These are phyloP conservation scores for Tuberolachnus salignus DNA, from an alignment of 2,888 invertebrate genomes.

Conservation along the genomic window DNA sequence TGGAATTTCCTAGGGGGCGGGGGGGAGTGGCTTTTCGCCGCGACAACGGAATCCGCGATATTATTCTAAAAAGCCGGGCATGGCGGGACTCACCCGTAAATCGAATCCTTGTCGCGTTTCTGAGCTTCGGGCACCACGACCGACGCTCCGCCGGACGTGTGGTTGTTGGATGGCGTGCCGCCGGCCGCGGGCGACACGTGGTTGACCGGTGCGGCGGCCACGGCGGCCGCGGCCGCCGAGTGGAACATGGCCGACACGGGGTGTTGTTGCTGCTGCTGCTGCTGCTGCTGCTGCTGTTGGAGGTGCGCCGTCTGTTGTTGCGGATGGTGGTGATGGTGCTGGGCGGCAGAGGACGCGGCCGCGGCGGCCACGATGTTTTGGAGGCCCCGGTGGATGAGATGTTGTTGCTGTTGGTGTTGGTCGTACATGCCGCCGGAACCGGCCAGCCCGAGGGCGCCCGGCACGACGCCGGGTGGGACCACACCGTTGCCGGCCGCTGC, in stretches of 20 bases:
- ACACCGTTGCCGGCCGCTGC: conserved; percentile 53
- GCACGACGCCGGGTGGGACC: conserved; percentile 66
- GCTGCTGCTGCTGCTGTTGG: conserved; percentile 62
- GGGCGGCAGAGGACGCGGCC: conserved; percentile 63
- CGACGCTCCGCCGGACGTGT: conserved; percentile 65
- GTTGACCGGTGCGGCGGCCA: conserved; percentile 59
- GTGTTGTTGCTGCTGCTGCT: conserved; percentile 62
- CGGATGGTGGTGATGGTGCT: conserved; percentile 62
- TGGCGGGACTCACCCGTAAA: conserved; percentile 88
- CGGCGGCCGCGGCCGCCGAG: conserved; percentile 64
- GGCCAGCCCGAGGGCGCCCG: conserved; percentile 72
- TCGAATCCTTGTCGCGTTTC: conserved; percentile 97
- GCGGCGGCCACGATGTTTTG: conserved; percentile 59
- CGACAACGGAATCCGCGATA: too few species aligned
- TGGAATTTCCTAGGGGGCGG: background rate
- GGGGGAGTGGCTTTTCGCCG: background rate
- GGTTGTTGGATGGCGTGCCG: conserved; percentile 64
- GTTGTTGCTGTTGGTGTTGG: conserved; percentile 60
- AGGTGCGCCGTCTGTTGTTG: conserved; percentile 62
- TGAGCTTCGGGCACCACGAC: conserved; percentile 73
- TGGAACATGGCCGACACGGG: conserved; percentile 72
- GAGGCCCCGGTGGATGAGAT: conserved; percentile 43
- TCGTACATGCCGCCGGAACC: conserved; percentile 73
- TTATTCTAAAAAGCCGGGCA: too few species aligned
- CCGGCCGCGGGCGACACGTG: conserved; percentile 42